Percentiles rank a stretch among this genome's conserved stretches.
Conservation (phyloP, 2,888 invertebrate genomes). For the Diaphora mendica region DNA sequence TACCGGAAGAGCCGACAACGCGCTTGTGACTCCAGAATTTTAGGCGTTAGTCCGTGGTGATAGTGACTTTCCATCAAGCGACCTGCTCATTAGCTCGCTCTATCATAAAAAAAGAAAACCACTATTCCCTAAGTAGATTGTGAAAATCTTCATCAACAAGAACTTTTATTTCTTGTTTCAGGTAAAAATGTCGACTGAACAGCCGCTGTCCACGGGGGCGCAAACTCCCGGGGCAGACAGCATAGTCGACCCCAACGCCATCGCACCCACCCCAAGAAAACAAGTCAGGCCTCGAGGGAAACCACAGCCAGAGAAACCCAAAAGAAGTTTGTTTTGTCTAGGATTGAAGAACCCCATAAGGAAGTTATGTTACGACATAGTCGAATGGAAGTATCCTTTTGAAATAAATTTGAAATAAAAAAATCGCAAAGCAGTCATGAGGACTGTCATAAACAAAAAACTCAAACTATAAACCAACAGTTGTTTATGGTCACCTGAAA, state of each 20-base stretch:
- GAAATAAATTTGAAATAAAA: too few relatives aligned
- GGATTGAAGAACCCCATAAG: slow-evolving; percentile 97
- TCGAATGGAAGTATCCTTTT: slow-evolving; percentile 99
- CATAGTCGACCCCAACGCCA: slow-evolving; percentile 61
- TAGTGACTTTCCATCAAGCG: too few relatives aligned
- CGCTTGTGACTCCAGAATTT: too few relatives aligned
- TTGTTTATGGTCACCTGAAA: too few relatives aligned
- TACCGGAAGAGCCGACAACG: too few relatives aligned
- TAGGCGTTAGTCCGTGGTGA: too few relatives aligned
- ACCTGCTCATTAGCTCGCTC: too few relatives aligned
- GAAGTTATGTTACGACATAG: slow-evolving; percentile 97
- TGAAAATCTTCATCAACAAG: background rate
- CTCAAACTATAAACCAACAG: too few relatives aligned
- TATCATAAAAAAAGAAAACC: too few relatives aligned
- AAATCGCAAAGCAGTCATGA: too few relatives aligned
- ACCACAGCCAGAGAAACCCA: slow-evolving; percentile 95
- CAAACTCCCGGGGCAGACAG: slow-evolving; percentile 73
- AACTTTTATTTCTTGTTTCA: slow-evolving; percentile 47
- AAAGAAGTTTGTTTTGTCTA: slow-evolving; percentile 96
- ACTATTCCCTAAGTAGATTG: background rate
- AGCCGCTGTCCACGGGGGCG: slow-evolving; percentile 65
- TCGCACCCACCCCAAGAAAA: slow-evolving; percentile 84
- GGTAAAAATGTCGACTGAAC: slow-evolving; percentile 76
- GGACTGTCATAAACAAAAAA: too few relatives aligned
- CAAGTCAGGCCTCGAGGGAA: slow-evolving; percentile 91